Conservation (phyloP, 2,797 vertebrate genomes). For the Scleropages formosus region DNA sequence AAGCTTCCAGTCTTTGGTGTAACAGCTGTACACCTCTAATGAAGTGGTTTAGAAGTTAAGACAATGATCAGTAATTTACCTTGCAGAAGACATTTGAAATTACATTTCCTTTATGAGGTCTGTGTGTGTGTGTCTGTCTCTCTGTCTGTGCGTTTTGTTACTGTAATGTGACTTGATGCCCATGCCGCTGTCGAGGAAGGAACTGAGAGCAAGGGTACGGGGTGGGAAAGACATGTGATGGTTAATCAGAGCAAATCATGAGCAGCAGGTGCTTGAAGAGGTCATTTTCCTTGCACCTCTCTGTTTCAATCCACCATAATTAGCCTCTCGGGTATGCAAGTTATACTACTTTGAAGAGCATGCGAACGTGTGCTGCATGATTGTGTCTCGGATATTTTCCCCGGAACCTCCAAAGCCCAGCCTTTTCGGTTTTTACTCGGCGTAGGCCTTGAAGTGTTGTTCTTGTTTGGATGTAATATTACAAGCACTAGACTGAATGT, state of each 20-base stretch:
- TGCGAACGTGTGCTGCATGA: not conserved
- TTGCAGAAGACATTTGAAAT: no score
- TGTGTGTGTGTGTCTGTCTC: no score
- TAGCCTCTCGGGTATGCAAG: conserved; percentile 12
- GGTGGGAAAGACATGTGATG: not conserved
- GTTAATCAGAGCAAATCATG: conserved; percentile 17
- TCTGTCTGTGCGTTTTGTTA: not conserved
- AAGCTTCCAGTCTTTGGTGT: no score
- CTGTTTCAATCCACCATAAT: conserved; percentile 24
- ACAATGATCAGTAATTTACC: no score
- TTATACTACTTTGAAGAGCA: conserved; percentile 21
- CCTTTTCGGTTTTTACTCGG: not conserved
- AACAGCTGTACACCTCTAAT: no score
- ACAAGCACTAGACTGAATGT: not conserved
- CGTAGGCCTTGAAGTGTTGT: not conserved
- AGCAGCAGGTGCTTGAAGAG: conserved; percentile 17
- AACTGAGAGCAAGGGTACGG: not conserved
- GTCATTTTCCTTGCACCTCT: conserved; percentile 29
- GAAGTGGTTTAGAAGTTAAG: no score
- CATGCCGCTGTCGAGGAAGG: not conserved
- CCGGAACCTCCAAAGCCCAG: no score
- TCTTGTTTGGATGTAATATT: not conserved
- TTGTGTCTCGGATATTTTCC: conserved; percentile 3
- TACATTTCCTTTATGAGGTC: no score
- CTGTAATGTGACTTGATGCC: not conserved